phyloP scores from a whole-genome alignment of 1,140 invertebrate genomes.

The Sycobia sp. region DNA sequence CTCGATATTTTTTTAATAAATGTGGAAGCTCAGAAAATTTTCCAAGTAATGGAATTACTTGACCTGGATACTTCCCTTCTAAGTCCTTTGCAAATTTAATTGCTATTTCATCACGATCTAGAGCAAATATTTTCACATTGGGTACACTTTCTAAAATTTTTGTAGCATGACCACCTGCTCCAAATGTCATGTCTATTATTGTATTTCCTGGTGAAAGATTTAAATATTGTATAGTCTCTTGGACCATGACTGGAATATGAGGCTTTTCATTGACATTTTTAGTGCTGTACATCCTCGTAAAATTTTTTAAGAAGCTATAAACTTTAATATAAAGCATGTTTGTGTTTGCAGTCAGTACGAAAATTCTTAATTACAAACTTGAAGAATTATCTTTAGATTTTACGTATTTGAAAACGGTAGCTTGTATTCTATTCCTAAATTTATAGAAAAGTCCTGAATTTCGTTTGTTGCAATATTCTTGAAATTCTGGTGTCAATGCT shows the following conservation, averaged over 20 bases:
- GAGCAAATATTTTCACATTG: conserved; percentile 71
- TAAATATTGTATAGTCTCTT: conserved; percentile 73
- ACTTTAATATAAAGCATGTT: conserved; percentile 7
- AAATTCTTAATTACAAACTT: too few species aligned
- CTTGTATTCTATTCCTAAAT: background rate
- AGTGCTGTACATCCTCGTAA: conserved; percentile 5
- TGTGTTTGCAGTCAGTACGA: background rate
- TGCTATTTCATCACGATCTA: conserved; percentile 87
- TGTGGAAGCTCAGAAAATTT: conserved; percentile 84
- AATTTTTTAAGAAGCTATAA: background rate
- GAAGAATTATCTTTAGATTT: too few species aligned
- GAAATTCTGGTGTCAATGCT: conserved; percentile 73
- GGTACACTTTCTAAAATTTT: conserved; percentile 65
- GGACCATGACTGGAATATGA: conserved; percentile 75
- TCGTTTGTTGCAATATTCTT: conserved; percentile 68
- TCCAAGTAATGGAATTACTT: conserved; percentile 79
- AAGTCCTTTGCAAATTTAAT: conserved; percentile 70
- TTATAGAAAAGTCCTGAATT: conserved; percentile 49
- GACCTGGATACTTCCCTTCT: conserved; percentile 69
- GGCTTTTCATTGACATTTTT: conserved; percentile 22
- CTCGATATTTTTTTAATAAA: conserved; percentile 66
- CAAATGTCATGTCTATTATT: conserved; percentile 92
- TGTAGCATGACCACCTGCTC: conserved; percentile 86
- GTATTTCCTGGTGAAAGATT: conserved; percentile 66
- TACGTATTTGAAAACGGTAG: conserved; percentile 6